Conservation (phyloP, 1,140 invertebrate species). For the Drosophila sproati region DNA sequence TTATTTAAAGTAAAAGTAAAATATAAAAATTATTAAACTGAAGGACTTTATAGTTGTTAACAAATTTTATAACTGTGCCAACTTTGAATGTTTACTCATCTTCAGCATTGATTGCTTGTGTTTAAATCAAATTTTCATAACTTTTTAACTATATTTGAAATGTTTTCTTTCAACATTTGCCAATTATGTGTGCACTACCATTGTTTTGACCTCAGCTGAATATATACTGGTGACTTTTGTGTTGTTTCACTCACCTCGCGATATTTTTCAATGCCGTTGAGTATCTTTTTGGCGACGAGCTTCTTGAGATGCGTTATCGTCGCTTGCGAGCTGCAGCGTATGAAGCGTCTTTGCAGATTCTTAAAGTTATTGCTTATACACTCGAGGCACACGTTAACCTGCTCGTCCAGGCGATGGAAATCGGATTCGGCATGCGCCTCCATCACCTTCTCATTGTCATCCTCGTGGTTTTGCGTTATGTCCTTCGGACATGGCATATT, state of each 20-base stretch:
- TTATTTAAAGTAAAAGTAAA: too few relatives aligned
- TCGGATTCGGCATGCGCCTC: slow-evolving; percentile 93
- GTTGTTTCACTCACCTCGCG: slow-evolving; percentile 90
- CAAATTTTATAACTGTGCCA: too few relatives aligned
- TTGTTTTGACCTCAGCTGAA: neutral
- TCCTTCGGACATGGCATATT: slow-evolving; percentile 96
- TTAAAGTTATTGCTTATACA: slow-evolving; percentile 93
- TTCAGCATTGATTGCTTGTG: too few relatives aligned
- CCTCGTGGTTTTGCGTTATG: slow-evolving; percentile 88
- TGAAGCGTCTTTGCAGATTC: slow-evolving; percentile 94
- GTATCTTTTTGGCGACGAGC: slow-evolving; percentile 97
- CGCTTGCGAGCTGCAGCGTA: slow-evolving; percentile 97
- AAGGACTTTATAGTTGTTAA: too few relatives aligned
- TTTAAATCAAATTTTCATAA: too few relatives aligned
- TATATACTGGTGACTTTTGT: neutral
- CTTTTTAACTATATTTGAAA: too few relatives aligned
- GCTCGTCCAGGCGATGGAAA: slow-evolving; percentile 97
- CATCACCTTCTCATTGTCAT: slow-evolving; percentile 82
- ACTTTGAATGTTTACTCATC: too few relatives aligned
- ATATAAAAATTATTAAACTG: too few relatives aligned
- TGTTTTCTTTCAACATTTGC: too few relatives aligned
- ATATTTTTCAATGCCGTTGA: slow-evolving; percentile 96
- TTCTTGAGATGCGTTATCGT: slow-evolving; percentile 99
- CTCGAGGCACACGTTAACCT: slow-evolving; percentile 96
- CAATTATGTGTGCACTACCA: too few relatives aligned